A percentile compares a stretch with the other conserved stretches of the same genome.
phyloP scores from a whole-genome alignment of 2,888 invertebrate genomes.

The Drosophila demipolita region DNA sequence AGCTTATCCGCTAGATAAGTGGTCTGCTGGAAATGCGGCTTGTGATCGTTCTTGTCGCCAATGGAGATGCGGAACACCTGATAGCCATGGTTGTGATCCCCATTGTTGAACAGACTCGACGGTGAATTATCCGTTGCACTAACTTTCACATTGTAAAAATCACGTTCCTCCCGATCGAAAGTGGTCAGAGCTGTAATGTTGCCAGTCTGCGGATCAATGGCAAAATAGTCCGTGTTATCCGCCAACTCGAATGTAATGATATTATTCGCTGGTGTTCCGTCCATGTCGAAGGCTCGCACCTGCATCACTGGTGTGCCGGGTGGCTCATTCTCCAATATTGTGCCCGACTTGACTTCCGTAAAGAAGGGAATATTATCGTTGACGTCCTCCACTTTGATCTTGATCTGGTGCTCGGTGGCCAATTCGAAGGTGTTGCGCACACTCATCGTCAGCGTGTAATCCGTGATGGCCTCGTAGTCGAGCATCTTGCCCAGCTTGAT shows the following conservation, averaged over 20 bases:
- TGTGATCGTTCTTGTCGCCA: slow-evolving; percentile 98
- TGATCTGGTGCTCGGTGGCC: slow-evolving; percentile 91
- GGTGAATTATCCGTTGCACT: slow-evolving; percentile 96
- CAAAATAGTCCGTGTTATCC: slow-evolving; percentile 90
- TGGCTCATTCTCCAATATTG: slow-evolving; percentile 93
- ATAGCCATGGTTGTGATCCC: slow-evolving; percentile 90
- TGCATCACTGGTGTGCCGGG: slow-evolving; percentile 94
- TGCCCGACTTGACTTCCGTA: slow-evolving; percentile 92
- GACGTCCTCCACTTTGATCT: slow-evolving; percentile 93
- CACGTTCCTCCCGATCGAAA: slow-evolving; percentile 94
- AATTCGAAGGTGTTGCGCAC: slow-evolving; percentile 92
- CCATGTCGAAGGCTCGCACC: slow-evolving; percentile 93
- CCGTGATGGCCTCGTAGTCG: slow-evolving; percentile 93
- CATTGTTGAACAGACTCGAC: slow-evolving; percentile 89
- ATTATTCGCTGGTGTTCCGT: slow-evolving; percentile 93
- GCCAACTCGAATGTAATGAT: slow-evolving; percentile 92
- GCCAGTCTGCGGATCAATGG: slow-evolving; percentile 93
- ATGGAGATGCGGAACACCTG: slow-evolving; percentile 96
- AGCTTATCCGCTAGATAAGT: slow-evolving; percentile 91
- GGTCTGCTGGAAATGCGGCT: slow-evolving; percentile 93
- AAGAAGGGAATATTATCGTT: slow-evolving; percentile 96
- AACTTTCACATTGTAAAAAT: slow-evolving; percentile 95
- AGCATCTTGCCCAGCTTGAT: slow-evolving; percentile 91
- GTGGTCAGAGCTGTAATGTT: slow-evolving; percentile 92
- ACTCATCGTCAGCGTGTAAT: slow-evolving; percentile 93